These are phyloP conservation scores for Ormyrus rosae DNA, from an alignment of 2,888 invertebrate species.

Conservation along the genomic window DNA sequence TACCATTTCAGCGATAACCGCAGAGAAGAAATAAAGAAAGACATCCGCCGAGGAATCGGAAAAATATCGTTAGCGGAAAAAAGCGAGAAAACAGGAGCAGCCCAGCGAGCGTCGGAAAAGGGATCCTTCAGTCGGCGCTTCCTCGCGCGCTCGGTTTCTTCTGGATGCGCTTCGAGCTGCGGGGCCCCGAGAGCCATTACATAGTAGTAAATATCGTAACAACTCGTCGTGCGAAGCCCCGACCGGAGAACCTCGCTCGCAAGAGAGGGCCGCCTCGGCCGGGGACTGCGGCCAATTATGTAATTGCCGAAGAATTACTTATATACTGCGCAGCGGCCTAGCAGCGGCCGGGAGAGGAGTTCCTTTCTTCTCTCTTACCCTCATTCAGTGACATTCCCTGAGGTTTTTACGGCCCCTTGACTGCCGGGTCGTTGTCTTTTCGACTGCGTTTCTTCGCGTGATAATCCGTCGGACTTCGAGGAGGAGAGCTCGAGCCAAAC, in stretches of 20 bases:
- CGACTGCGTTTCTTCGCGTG: not conserved
- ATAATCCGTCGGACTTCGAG: not conserved
- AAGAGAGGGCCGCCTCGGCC: conserved; percentile 16
- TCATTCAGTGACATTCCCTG: conserved; percentile 75
- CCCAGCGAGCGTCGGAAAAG: conserved; percentile 25
- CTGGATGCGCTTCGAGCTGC: conserved; percentile 55
- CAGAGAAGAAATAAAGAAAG: no score
- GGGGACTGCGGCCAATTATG: conserved; percentile 73
- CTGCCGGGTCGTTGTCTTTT: conserved; percentile 66
- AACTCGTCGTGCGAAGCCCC: conserved; percentile 63
- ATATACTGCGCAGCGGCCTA: conserved; percentile 59
- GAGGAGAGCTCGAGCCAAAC: not conserved
- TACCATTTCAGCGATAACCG: no score
- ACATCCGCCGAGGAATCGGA: not conserved
- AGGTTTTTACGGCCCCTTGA: conserved; percentile 70
- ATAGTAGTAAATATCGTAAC: conserved; percentile 75
- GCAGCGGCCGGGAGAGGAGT: not conserved
- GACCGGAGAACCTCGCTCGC: not conserved
- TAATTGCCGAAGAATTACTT: conserved; percentile 75
- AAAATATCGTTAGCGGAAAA: conserved; percentile 16
- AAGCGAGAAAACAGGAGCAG: conserved; percentile 38
- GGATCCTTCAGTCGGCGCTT: not conserved
- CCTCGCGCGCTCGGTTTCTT: conserved; percentile 60
- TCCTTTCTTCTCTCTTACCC: conserved; percentile 55
- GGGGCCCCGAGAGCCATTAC: conserved; percentile 69